A percentile compares a stretch with the other conserved stretches of the same genome.
Evolutionary conservation across 2,113 vertebrate genomes (phyloP).

Genomic region (Promerops cafer): DNA sequence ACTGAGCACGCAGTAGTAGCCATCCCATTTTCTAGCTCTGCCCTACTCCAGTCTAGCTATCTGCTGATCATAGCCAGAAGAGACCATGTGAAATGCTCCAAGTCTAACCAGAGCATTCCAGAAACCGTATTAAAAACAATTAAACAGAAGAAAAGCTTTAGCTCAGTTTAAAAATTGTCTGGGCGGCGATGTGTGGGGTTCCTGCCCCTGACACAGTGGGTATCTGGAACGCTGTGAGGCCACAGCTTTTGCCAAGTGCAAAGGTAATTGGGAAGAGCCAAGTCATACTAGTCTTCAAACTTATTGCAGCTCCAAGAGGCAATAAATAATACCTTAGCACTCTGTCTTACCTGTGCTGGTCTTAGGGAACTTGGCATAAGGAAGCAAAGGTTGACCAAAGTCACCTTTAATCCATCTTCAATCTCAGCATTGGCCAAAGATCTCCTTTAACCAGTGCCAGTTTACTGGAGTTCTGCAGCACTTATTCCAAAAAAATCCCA

Average conservation of each 20-base stretch:
- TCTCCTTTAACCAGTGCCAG: neutral
- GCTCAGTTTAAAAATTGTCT: neutral
- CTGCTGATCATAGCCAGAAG: neutral
- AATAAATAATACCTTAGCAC: neutral
- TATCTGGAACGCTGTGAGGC: neutral
- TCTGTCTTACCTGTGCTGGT: neutral
- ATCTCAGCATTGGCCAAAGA: neutral
- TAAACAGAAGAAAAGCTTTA: neutral
- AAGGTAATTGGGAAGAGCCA: neutral
- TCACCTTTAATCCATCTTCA: neutral
- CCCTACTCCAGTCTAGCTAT: neutral
- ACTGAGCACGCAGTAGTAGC: neutral
- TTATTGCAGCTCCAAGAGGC: neutral
- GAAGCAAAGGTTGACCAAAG: neutral
- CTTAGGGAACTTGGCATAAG: neutral
- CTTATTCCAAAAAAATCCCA: neutral
- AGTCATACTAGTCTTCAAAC: neutral
- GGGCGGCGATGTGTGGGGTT: neutral
- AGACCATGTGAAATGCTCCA: neutral
- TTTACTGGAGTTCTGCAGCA: neutral
- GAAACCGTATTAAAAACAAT: neutral
- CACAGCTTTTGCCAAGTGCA: neutral
- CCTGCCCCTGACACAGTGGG: neutral
- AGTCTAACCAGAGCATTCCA: neutral
- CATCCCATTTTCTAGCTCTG: neutral